Evolutionary conservation across 2,113 vertebrate genomes (phyloP).

Genomic region (Lagopus leucura): DNA sequence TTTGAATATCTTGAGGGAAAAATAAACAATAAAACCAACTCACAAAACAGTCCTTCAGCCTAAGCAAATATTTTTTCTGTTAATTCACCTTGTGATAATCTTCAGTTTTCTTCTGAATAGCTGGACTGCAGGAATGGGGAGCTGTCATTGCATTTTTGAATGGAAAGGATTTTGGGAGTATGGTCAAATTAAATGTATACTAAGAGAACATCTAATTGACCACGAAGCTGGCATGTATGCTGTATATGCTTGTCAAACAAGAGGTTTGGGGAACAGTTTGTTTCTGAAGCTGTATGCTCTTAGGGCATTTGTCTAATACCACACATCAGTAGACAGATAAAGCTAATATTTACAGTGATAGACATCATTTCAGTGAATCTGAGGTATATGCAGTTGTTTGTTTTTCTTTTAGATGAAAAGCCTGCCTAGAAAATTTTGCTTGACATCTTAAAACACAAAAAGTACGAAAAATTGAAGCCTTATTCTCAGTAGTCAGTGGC

Average conservation of each 20-base stretch:
- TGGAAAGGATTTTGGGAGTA: not conserved
- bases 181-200: not conserved
- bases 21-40: not conserved
- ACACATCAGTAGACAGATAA: not conserved
- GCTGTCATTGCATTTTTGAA: not conserved
- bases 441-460: not conserved
- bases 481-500: not conserved
- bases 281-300: not conserved
- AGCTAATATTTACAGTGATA: not conserved
- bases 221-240: not conserved
- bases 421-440: not conserved
- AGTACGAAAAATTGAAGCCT: not conserved
- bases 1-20: not conserved
- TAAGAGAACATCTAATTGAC: not conserved
- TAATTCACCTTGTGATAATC: not conserved
- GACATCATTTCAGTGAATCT: not conserved
- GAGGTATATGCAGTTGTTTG: not conserved
- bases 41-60: not conserved
- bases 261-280: not conserved
- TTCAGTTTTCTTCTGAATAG: not conserved
- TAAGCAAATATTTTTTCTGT: not conserved
- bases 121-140: not conserved
- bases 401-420: not conserved
- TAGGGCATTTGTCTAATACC: not conserved
- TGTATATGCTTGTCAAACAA: not conserved